Conservation (phyloP, 2,888 invertebrate genomes). For the Petrolisthes manimaculis region DNA sequence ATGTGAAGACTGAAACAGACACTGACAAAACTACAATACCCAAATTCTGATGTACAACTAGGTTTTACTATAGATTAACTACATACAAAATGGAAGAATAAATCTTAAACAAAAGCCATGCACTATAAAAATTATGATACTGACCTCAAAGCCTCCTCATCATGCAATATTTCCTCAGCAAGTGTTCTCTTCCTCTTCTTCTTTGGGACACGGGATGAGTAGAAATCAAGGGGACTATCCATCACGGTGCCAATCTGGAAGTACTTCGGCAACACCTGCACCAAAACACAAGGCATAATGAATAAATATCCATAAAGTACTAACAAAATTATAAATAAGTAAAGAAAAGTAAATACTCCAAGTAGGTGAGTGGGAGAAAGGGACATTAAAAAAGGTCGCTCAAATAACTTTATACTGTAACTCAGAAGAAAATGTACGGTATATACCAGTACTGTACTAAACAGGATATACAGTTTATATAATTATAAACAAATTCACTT, state of each 20-base stretch:
- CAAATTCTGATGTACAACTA: not conserved
- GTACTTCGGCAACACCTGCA: slow-evolving; percentile 56
- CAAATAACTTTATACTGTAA: too few species aligned
- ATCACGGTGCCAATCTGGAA: slow-evolving; percentile 74
- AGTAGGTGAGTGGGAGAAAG: too few species aligned
- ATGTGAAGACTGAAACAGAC: too few species aligned
- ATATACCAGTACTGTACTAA: too few species aligned
- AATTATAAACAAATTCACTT: too few species aligned
- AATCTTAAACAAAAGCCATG: not conserved
- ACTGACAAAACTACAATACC: too few species aligned
- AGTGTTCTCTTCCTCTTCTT: slow-evolving; percentile 89
- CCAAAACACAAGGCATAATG: not conserved
- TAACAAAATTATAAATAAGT: not conserved
- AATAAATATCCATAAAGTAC: slow-evolving; percentile 3
- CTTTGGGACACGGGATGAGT: slow-evolving; percentile 83
- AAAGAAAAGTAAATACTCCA: not conserved
- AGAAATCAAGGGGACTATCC: slow-evolving; percentile 89
- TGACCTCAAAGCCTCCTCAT: slow-evolving; percentile 77
- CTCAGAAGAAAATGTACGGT: too few species aligned
- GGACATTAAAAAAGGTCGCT: too few species aligned
- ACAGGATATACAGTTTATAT: too few species aligned
- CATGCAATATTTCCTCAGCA: slow-evolving; percentile 92
- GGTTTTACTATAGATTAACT: not conserved
- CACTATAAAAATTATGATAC: not conserved
- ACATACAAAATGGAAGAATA: not conserved